Conservation (phyloP, 35 echinoderm and acorn worm species). For the Ptychodera flava region DNA sequence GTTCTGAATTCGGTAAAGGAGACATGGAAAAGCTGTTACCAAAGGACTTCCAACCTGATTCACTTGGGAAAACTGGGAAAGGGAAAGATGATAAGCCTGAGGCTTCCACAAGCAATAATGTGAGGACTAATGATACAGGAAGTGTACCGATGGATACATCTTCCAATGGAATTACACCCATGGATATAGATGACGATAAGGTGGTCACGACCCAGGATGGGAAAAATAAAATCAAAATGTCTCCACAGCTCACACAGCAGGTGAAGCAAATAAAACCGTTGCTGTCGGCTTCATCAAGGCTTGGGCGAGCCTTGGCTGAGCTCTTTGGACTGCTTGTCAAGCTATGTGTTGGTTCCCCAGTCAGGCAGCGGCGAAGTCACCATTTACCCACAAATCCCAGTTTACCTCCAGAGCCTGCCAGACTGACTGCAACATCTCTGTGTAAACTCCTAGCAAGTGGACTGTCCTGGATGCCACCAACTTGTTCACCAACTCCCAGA, state of each 20-base stretch:
- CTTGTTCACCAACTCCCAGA: conserved; percentile 70
- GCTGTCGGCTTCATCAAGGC: conserved; percentile 82
- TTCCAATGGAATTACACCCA: conserved; percentile 64
- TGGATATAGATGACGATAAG: conserved; percentile 91
- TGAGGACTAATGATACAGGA: conserved; percentile 47
- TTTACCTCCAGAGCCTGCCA: conserved; percentile 77
- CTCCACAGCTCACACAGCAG: conserved; percentile 67
- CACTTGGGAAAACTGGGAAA: neutral
- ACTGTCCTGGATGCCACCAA: conserved; percentile 81
- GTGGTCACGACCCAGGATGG: conserved; percentile 19
- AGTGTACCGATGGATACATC: conserved; percentile 50
- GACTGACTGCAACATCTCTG: conserved; percentile 73
- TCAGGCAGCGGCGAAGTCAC: conserved; percentile 74
- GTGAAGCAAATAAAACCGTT: conserved; percentile 91
- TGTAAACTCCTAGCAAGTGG: conserved; percentile 78
- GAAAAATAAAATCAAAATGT: conserved; percentile 59
- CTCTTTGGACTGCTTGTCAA: conserved; percentile 93
- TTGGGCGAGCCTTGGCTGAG: conserved; percentile 84
- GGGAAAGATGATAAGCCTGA: conserved; percentile 4
- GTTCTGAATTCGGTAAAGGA: conserved; percentile 78
- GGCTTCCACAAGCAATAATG: neutral
- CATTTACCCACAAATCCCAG: conserved; percentile 78
- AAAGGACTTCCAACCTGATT: conserved; percentile 26
- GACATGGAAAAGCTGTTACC: conserved; percentile 86
- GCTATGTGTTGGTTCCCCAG: conserved; percentile 88